A percentile compares a stretch with the other conserved stretches of the same genome.
phyloP scores from a whole-genome alignment of 2,113 vertebrate genomes.

The Macquaria ambigua region DNA sequence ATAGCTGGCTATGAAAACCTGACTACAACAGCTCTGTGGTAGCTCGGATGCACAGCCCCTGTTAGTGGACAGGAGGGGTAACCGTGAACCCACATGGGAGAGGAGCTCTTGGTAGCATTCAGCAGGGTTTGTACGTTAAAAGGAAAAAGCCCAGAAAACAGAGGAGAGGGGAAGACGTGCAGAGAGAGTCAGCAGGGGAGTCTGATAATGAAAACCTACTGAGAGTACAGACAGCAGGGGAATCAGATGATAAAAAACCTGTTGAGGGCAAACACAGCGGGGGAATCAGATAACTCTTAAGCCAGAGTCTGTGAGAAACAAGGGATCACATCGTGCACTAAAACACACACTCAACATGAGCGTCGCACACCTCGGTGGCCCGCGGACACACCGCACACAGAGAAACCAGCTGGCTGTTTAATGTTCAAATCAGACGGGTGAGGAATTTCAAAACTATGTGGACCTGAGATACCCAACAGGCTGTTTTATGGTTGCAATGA shows the following conservation, averaged over 20 bases:
- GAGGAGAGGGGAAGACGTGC: conserved; percentile 20
- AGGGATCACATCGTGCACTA: neutral
- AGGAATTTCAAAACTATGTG: neutral
- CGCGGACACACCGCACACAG: conserved; percentile 20
- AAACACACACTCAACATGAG: conserved; percentile 15
- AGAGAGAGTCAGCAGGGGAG: conserved; percentile 42
- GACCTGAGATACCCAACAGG: neutral
- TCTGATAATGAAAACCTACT: conserved; percentile 60
- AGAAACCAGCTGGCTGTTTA: conserved; percentile 26
- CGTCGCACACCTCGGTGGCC: conserved; percentile 15
- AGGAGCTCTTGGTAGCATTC: conserved; percentile 37
- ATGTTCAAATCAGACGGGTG: conserved; percentile 9
- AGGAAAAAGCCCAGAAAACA: conserved; percentile 47
- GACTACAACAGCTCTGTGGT: conserved; percentile 45
- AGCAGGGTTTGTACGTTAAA: conserved; percentile 25
- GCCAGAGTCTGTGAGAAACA: conserved; percentile 6
- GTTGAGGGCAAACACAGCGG: conserved; percentile 49
- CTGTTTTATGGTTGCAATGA: neutral
- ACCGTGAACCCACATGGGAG: conserved; percentile 45
- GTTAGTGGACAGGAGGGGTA: conserved; percentile 42
- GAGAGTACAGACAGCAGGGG: conserved; percentile 48
- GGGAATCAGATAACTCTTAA: conserved; percentile 54
- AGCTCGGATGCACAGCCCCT: conserved; percentile 51
- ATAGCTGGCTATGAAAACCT: conserved; percentile 15
- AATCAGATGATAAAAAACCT: conserved; percentile 38